Percentiles rank a stretch among this genome's conserved stretches.
Conservation (phyloP, 2,888 invertebrate genomes). For the Scaptomyza caliginosa region DNA sequence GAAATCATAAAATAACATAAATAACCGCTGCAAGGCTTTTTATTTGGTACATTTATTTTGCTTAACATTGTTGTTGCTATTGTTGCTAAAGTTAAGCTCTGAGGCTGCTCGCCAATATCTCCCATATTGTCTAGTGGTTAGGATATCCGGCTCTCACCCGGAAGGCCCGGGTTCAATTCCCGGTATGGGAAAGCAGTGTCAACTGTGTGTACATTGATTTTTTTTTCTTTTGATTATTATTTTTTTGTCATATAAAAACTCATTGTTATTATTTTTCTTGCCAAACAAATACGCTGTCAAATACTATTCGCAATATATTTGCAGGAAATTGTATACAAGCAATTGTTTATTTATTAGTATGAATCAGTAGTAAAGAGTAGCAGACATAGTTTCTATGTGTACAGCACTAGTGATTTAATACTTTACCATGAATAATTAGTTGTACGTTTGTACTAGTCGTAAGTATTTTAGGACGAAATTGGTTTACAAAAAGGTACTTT, state of each 20-base stretch:
- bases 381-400: neutral
- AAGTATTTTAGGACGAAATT: too few relatives aligned
- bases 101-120: slow-evolving; percentile 14
- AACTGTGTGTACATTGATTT: neutral
- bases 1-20: slow-evolving; percentile 10
- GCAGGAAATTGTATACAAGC: neutral
- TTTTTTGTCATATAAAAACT: slow-evolving; percentile 2
- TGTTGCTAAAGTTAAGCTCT: slow-evolving; percentile 7
- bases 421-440: too few relatives aligned
- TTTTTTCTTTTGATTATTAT: neutral
- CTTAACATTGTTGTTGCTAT: slow-evolving; percentile 1
- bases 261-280: neutral
- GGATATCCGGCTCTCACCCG: slow-evolving; percentile 84
- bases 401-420: too few relatives aligned
- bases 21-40: neutral
- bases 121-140: slow-evolving; percentile 84
- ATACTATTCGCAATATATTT: neutral
- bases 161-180: slow-evolving; percentile 92
- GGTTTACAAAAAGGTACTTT: too few relatives aligned
- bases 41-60: neutral
- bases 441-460: too few relatives aligned
- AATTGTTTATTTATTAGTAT: neutral
- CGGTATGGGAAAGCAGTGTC: slow-evolving; percentile 89
- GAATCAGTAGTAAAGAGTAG: neutral
- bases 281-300: neutral